Evolutionary conservation across 64 coral and sea anemone genomes (phyloP).

Genomic region (Montipora foliosa): DNA sequence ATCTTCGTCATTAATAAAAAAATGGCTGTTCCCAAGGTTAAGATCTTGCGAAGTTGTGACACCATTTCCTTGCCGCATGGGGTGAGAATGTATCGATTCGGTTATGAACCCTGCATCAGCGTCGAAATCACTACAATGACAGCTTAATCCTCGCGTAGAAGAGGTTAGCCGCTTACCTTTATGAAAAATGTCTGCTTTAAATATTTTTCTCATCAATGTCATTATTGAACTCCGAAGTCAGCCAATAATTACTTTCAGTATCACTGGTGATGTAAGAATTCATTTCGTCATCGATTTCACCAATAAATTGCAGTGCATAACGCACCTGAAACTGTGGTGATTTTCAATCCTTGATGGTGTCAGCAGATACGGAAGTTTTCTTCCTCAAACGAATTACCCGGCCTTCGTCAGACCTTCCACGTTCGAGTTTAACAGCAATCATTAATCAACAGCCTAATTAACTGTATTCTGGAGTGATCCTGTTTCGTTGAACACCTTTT

Average conservation of each 20-base stretch:
- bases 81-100: background rate
- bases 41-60: background rate
- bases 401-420: no score
- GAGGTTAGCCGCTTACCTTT: background rate
- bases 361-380: no score
- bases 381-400: no score
- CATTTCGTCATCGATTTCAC: background rate
- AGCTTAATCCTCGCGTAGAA: background rate
- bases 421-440: background rate
- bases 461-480: background rate
- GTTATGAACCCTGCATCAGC: background rate
- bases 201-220: background rate
- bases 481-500: background rate
- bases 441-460: constrained; percentile 4
- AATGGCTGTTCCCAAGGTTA: background rate
- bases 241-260: background rate
- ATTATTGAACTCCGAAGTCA: background rate
- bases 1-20: background rate
- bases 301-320: no score
- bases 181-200: background rate
- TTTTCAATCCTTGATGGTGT: no score
- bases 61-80: background rate
- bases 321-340: background rate
- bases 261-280: background rate
- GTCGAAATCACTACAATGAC: background rate